Evolutionary conservation across 1,140 invertebrate genomes (phyloP).

Genomic region (Leucophenga varia): DNA sequence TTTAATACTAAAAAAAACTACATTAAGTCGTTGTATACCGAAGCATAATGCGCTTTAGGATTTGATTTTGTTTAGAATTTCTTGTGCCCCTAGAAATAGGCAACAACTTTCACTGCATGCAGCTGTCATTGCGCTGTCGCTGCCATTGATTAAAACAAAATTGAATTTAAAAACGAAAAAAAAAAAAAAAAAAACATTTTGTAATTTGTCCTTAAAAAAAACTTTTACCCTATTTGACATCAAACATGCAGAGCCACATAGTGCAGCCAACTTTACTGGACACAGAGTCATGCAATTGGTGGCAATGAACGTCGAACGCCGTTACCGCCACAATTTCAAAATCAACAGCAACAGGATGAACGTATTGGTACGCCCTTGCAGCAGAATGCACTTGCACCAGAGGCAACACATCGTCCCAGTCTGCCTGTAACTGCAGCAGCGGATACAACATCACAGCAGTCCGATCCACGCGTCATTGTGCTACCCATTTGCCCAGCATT

Average conservation of each 20-base stretch:
- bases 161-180: background rate
- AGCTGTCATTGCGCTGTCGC: too few relatives aligned
- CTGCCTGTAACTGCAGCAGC: conserved; percentile 40
- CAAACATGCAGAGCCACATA: conserved; percentile 43
- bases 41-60: too few relatives aligned
- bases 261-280: conserved; percentile 64
- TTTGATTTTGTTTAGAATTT: too few relatives aligned
- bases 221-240: background rate
- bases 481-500: conserved; percentile 46
- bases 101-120: too few relatives aligned
- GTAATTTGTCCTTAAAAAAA: too few relatives aligned
- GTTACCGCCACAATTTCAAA: conserved; percentile 29
- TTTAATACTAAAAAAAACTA: too few relatives aligned
- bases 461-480: conserved; percentile 47
- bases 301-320: conserved; percentile 48
- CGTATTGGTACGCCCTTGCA: conserved; percentile 40
- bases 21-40: too few relatives aligned
- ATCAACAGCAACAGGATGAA: conserved; percentile 38
- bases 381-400: conserved; percentile 43
- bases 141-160: too few relatives aligned
- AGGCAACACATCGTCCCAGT: conserved; percentile 57
- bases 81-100: too few relatives aligned
- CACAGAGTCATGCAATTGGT: conserved; percentile 65
- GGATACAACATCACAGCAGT: conserved; percentile 12
- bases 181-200: conserved; percentile 6